Evolutionary conservation across 2,888 invertebrate species (phyloP), one percentile per base, ranked within the genome.

Genomic region (Dicyrtomina minuta): DNA sequence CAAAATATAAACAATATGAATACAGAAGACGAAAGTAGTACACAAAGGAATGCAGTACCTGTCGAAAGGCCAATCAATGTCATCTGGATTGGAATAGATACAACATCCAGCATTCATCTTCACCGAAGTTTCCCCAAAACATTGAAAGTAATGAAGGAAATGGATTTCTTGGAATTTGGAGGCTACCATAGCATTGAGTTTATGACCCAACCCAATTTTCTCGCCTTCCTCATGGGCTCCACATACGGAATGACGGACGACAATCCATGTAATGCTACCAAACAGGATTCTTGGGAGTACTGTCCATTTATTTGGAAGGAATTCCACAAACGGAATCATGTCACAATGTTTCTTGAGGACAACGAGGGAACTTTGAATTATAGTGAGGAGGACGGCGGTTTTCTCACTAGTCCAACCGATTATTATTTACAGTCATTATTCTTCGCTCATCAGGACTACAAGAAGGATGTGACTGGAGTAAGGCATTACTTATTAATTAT

Each of bases 241-340:
- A n/a, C n/a, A n/a, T n/a, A n/a, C 15, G 6, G 5, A 12, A 2
- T 6, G 13, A 17, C 2, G 43, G 1, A 17, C n/a, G n/a, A n/a
- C n/a, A 10, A 24, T 2, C 20, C n/a, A 17, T 62, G 62, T 46
- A 17, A 8, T 15, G 6, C 33, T n/a, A 27, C 27, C 10, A 15
- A 20, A 20, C 22, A 24, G 6, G 15, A 24, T 1, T 12, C 10
- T 13, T 62, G 10, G 15, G 62, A 62, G 12, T 6, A 13, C 24
- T 62, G 62, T 46, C 62, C 62, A 2, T 43, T 62, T 12, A 44
- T 44, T 15, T 62, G 62, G 62, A 62, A 62, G 15, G 20, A 24
- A 1, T 62, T 46, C 15, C 10, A 24, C 26, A 12, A 10, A 22
- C 39, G 24, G 8, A 46, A 62, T 13, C 46, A 62, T 46, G 1